Evolutionary conservation across 2,888 invertebrate species (phyloP).

Genomic region (Spicauda simplicius): DNA sequence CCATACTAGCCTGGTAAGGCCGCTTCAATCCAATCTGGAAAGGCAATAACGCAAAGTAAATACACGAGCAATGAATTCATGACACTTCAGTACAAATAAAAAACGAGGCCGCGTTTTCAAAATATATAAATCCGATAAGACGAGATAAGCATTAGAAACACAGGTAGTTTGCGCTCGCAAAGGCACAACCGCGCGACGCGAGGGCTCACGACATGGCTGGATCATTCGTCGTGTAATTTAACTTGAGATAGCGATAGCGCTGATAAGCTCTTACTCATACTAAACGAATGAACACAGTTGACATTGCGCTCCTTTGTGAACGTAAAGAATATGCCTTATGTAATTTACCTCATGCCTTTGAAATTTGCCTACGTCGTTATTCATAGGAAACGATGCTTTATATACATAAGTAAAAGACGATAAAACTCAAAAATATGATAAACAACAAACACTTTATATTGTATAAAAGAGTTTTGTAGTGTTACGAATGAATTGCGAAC

Average conservation of each 20-base stretch:
- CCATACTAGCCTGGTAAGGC: constrained; percentile 85
- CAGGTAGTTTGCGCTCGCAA: constrained; percentile 65
- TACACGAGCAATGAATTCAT: constrained; percentile 50
- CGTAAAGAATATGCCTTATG: constrained; percentile 27
- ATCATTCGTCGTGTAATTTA: constrained; percentile 75
- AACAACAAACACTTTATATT: not conserved
- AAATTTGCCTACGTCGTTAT: not conserved
- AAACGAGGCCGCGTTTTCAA: constrained; percentile 60
- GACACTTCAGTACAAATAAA: constrained; percentile 45
- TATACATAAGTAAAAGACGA: not conserved
- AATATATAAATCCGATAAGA: constrained; percentile 60
- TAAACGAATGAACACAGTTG: constrained; percentile 42
- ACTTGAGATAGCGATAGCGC: constrained; percentile 80
- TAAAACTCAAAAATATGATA: not conserved
- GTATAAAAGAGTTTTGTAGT: constrained; percentile 13
- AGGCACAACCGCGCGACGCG: constrained; percentile 60
- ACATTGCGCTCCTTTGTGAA: constrained; percentile 40
- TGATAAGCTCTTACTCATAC: constrained; percentile 66
- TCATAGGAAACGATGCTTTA: constrained; percentile 16
- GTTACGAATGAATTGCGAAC: constrained; percentile 32
- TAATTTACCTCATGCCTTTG: constrained; percentile 4
- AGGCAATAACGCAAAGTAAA: constrained; percentile 58
- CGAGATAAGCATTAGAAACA: constrained; percentile 65
- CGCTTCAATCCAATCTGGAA: constrained; percentile 82
- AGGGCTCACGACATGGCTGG: constrained; percentile 60